Percentiles rank a stretch among this genome's conserved stretches.
phyloP scores from a whole-genome alignment of 2,113 vertebrate species.

The Zingel zingel region DNA sequence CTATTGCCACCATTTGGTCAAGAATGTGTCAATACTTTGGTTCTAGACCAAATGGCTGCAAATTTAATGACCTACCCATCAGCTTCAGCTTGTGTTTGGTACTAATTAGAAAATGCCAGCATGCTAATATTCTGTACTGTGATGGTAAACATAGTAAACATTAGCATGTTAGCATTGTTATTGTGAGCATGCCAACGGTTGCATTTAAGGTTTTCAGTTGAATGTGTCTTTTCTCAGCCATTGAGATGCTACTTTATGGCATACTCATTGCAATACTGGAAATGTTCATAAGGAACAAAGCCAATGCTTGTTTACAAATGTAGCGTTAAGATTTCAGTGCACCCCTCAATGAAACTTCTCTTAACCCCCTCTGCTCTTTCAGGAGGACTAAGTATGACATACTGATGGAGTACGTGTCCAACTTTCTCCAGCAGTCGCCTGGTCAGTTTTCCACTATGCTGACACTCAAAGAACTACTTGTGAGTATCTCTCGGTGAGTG shows the following conservation, averaged over 20 bases:
- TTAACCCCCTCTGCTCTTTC: constrained; percentile 39
- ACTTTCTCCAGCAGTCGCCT: constrained; percentile 83
- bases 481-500: constrained; percentile 76
- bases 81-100: too few species aligned
- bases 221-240: not conserved
- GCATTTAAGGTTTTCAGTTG: too few species aligned
- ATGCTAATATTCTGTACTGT: too few species aligned
- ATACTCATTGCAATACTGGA: not conserved
- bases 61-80: too few species aligned
- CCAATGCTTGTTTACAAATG: not conserved
- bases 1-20: not conserved
- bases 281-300: not conserved
- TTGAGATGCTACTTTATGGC: not conserved
- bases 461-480: constrained; percentile 88
- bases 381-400: constrained; percentile 95
- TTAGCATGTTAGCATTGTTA: too few species aligned
- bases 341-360: not conserved
- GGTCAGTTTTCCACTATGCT: constrained; percentile 84
- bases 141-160: too few species aligned
- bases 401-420: constrained; percentile 91
- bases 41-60: too few species aligned
- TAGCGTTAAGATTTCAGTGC: not conserved
- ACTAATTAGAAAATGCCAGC: too few species aligned
- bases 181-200: too few species aligned
- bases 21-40: too few species aligned